A percentile compares a stretch with the other conserved stretches of the same genome.
These are phyloP conservation scores for Pyrgus malvae DNA, from an alignment of 2,888 invertebrate genomes.

Conservation along the genomic window DNA sequence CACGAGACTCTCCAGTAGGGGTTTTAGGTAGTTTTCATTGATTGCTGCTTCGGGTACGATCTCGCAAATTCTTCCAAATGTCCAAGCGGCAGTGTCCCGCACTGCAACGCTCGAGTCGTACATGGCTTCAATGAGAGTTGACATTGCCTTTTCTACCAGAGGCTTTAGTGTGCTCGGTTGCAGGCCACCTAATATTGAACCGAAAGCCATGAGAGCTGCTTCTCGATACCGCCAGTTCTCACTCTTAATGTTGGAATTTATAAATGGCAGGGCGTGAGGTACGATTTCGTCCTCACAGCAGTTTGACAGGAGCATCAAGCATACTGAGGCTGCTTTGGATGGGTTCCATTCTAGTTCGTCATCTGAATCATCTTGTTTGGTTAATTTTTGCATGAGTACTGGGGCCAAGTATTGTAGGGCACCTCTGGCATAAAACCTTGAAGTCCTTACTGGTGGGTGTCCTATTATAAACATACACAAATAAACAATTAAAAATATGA, in stretches of 20 bases:
- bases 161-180: conserved; percentile 93
- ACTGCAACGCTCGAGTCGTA: conserved; percentile 97
- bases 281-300: conserved; percentile 99
- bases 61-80: conserved; percentile 98
- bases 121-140: conserved; percentile 96
- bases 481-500: neutral
- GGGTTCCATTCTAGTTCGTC: conserved; percentile 99
- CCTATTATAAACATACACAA: conserved; percentile 66
- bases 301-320: conserved; percentile 97
- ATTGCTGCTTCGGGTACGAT: conserved; percentile 97
- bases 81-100: conserved; percentile 98
- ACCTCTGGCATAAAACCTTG: conserved; percentile 98
- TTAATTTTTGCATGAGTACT: conserved; percentile 95
- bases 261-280: conserved; percentile 97
- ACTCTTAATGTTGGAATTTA: conserved; percentile 95
- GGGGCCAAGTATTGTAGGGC: conserved; percentile 97
- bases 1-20: conserved; percentile 89
- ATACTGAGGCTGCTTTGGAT: conserved; percentile 99
- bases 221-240: conserved; percentile 96
- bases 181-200: conserved; percentile 95
- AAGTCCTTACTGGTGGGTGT: conserved; percentile 95
- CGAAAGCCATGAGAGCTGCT: conserved; percentile 99
- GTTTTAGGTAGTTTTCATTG: conserved; percentile 91
- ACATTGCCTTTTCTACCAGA: conserved; percentile 97
- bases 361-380: conserved; percentile 98